phyloP scores from a whole-genome alignment of 2,113 vertebrate genomes.

The Tenebrosternarchus preto region DNA sequence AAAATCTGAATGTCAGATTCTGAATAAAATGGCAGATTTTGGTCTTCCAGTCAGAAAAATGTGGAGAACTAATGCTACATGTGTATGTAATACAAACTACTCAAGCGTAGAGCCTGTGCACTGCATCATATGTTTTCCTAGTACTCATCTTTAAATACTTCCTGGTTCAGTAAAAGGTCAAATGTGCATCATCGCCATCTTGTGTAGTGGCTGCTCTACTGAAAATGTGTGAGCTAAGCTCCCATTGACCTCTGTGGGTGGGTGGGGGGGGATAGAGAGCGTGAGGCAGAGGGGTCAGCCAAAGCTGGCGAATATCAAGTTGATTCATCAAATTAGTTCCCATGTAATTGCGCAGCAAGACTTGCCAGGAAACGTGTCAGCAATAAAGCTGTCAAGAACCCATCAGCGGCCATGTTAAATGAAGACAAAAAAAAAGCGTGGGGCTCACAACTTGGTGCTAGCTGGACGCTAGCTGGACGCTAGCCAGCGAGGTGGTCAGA shows the following conservation, averaged over 20 bases:
- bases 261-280: conserved; percentile 77
- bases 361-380: conserved; percentile 82
- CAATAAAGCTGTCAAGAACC: conserved; percentile 91
- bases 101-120: background rate
- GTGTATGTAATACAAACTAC: background rate
- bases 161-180: conserved; percentile 68
- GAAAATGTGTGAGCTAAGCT: conserved; percentile 78
- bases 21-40: too few relatives aligned
- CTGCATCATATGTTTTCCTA: conserved; percentile 7
- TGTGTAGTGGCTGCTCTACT: conserved; percentile 75
- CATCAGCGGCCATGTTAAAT: conserved; percentile 86
- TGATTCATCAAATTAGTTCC: conserved; percentile 96
- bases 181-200: conserved; percentile 70
- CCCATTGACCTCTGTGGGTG: conserved; percentile 83
- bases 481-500: conserved; percentile 73
- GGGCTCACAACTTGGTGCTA: conserved; percentile 79
- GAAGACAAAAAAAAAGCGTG: conserved; percentile 82
- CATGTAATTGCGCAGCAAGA: conserved; percentile 88
- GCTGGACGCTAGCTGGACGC: conserved; percentile 81
- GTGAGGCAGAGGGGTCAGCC: conserved; percentile 77
- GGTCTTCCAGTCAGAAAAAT: background rate
- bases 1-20: too few relatives aligned
- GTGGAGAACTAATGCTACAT: background rate
- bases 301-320: conserved; percentile 85
- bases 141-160: conserved; percentile 56